Evolutionary conservation across 1,140 invertebrate species (phyloP), one percentile per base, ranked within the genome.

Genomic region (Leucophenga varia): DNA sequence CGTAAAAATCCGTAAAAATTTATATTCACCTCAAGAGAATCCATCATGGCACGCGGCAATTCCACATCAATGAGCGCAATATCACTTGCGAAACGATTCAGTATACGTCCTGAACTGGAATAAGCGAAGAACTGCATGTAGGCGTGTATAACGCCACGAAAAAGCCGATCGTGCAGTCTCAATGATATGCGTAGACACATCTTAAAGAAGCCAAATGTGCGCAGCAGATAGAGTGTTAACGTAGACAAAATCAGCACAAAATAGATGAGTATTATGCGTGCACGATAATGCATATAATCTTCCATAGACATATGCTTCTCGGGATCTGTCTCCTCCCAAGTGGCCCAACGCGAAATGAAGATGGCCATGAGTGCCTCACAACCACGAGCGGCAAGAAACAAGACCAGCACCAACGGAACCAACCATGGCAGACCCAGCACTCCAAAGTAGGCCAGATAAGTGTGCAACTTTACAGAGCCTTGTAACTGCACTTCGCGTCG

Each of bases 121-220:
- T 84, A 86, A 55, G 93, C 92, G 74, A 96, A 96, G 76, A 96
- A 96, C 6, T 82, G 79, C 81, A 95, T 93, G 1, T 86, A 89
- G 0, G 90, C 86, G 5, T 86, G 80, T 18, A 93, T 83, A 2
- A 97, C 83, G 38, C 85, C 86, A 9, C 78, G 74, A 63, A 95
- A 95, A 86, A 96, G 93, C 6, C 73, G 78, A 61, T 95, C 88
- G 63, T 97, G 93, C 2, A 93, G 75, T 14, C 78, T 84, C 38
- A 85, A 82, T 0, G 92, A 93, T 4, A 91, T 86, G 25, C 80
- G 78, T 78, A 93, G 86, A 43, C 90, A 91, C 53, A 90, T 82
- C 56, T 80, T 77, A 52, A 93, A 91, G 72, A 93, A 95, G 3
- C 81, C 64, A 22, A 85, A 80, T 1, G 87, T 89, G 43, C 88